These are phyloP conservation scores for Lepidocolaptes lacrymiger DNA, from an alignment of 2,797 vertebrate species.

Conservation along the genomic window DNA sequence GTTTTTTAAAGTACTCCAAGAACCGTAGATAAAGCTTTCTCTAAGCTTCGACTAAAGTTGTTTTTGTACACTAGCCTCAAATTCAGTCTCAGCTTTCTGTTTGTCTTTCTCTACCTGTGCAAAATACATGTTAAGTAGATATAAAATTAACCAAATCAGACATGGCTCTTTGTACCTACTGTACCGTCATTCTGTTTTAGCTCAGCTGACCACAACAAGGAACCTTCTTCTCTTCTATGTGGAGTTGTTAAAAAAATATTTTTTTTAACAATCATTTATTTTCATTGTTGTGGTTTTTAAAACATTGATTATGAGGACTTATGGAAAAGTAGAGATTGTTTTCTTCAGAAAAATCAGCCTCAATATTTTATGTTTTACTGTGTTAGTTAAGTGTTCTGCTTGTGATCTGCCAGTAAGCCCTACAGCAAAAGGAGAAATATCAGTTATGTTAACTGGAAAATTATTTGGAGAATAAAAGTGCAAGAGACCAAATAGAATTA, in stretches of 20 bases:
- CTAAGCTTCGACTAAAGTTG: background rate
- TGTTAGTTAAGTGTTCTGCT: background rate
- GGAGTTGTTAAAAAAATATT: accelerated
- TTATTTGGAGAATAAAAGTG: background rate
- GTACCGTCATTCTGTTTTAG: background rate
- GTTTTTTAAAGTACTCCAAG: background rate
- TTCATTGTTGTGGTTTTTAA: background rate
- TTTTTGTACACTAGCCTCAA: background rate
- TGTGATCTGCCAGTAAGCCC: background rate
- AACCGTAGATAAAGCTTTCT: background rate
- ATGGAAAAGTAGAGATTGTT: background rate
- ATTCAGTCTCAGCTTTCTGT: background rate
- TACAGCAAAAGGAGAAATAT: background rate
- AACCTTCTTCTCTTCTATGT: background rate
- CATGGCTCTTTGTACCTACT: background rate
- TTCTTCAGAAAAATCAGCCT: background rate
- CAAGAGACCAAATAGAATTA: background rate
- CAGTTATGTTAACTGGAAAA: background rate
- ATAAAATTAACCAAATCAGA: background rate
- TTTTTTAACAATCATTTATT: background rate
- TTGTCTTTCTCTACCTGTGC: background rate
- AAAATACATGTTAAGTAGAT: background rate
- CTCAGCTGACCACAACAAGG: background rate
- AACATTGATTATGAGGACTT: background rate
- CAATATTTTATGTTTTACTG: background rate